A percentile compares a stretch with the other conserved stretches of the same genome.
Evolutionary conservation across 2,888 invertebrate genomes (phyloP).

Genomic region (Orthosia incerta): DNA sequence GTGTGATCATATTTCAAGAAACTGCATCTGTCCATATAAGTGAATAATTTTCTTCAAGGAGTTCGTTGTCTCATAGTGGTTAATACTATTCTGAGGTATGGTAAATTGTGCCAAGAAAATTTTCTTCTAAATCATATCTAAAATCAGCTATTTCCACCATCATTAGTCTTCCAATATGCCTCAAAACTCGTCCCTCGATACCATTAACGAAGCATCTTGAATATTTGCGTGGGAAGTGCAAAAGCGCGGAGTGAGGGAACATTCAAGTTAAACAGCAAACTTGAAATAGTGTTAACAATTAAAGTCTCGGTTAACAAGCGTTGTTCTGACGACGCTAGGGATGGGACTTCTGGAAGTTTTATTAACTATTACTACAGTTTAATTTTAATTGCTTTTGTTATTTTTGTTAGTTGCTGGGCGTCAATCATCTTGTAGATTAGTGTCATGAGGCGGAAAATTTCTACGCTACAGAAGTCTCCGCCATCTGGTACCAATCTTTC

Average conservation of each 20-base stretch:
- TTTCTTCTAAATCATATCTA: not conserved
- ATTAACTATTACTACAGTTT: constrained; percentile 31
- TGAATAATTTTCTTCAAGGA: too few species aligned
- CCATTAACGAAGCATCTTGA: constrained; percentile 41
- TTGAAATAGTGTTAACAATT: constrained; percentile 69
- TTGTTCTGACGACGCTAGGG: constrained; percentile 30
- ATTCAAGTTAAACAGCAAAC: constrained; percentile 63
- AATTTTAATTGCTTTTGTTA: constrained; percentile 48
- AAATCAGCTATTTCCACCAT: not conserved
- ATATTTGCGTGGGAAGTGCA: constrained; percentile 47
- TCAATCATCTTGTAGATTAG: not conserved
- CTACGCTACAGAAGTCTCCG: not conserved
- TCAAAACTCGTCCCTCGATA: constrained; percentile 20
- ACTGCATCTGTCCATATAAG: too few species aligned
- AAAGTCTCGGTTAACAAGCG: constrained; percentile 63
- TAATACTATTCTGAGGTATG: too few species aligned
- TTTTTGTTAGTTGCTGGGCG: constrained; percentile 1
- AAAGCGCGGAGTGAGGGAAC: constrained; percentile 50
- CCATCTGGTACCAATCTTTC: not conserved
- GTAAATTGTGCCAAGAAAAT: not conserved
- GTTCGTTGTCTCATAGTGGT: too few species aligned
- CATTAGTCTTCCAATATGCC: not conserved
- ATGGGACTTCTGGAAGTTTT: not conserved
- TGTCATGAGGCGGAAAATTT: not conserved
- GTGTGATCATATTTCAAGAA: too few species aligned